A percentile compares a stretch with the other conserved stretches of the same genome.
phyloP scores from a whole-genome alignment of 2,113 vertebrate species.

The Ia io region DNA sequence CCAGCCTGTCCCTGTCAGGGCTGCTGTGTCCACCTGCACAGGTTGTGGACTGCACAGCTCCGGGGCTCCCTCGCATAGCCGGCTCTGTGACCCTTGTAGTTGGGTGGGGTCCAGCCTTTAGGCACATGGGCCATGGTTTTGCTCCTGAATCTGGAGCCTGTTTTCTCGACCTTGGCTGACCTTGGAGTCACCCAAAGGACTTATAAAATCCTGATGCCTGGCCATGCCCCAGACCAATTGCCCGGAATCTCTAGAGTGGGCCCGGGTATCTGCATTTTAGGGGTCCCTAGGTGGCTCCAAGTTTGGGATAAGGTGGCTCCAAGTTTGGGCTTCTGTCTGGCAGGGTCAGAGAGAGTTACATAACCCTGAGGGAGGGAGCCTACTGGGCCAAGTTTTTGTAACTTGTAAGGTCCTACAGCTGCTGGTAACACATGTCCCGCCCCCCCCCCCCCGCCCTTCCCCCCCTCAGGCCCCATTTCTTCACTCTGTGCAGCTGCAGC shows the following conservation, averaged over 20 bases:
- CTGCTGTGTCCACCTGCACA: background rate
- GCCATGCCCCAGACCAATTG: background rate
- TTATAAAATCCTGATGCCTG: background rate
- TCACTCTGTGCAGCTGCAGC: background rate
- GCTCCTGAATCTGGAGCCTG: background rate
- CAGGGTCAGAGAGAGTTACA: background rate
- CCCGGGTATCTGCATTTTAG: background rate
- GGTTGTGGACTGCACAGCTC: background rate
- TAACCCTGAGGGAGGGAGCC: background rate
- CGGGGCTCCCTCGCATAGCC: no score
- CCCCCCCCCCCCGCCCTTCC: no score
- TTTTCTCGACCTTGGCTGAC: background rate
- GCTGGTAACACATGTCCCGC: fast-evolving
- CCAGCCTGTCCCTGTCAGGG: no score
- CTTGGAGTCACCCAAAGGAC: background rate
- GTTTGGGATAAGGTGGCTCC: no score
- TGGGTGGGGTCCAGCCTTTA: background rate
- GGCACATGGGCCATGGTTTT: background rate
- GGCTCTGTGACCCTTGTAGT: background rate
- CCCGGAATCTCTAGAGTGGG: background rate
- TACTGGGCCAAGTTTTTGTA: fast-evolving
- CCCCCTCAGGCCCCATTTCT: background rate
- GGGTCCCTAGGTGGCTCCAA: background rate
- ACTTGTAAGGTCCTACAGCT: background rate
- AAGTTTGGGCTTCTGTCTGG: no score